Evolutionary conservation across 2,888 invertebrate species (phyloP).

Genomic region (Heliconius cydno): DNA sequence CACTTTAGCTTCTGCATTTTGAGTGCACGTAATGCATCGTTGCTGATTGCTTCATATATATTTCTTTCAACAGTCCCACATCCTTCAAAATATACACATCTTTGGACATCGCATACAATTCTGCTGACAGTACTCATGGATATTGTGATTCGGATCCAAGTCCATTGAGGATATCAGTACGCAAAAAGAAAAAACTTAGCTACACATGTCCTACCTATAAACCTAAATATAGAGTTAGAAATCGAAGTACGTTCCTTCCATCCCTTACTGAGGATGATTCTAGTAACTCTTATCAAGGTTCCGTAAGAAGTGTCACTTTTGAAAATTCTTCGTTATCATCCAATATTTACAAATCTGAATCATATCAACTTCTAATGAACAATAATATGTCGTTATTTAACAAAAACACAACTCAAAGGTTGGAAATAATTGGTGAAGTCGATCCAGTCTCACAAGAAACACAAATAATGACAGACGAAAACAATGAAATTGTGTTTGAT

Average conservation of each 20-base stretch:
- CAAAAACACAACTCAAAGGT: slow-evolving; percentile 45
- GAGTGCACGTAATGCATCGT: slow-evolving; percentile 30
- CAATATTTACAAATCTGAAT: slow-evolving; percentile 67
- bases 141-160: slow-evolving; percentile 71
- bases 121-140: slow-evolving; percentile 68
- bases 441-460: slow-evolving; percentile 43
- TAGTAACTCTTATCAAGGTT: slow-evolving; percentile 56
- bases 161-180: slow-evolving; percentile 52
- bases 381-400: slow-evolving; percentile 33
- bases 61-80: slow-evolving; percentile 58
- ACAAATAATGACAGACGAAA: slow-evolving; percentile 37
- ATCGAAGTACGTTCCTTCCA: slow-evolving; percentile 23
- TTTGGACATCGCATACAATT: slow-evolving; percentile 53
- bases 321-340: slow-evolving; percentile 58
- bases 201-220: slow-evolving; percentile 32
- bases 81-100: slow-evolving; percentile 51
- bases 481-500: slow-evolving; percentile 25
- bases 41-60: slow-evolving; percentile 41
- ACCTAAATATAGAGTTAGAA: slow-evolving; percentile 20
- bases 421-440: slow-evolving; percentile 64
- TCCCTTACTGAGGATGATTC: slow-evolving; percentile 58
- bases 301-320: slow-evolving; percentile 47
- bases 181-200: slow-evolving; percentile 57
- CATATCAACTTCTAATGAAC: slow-evolving; percentile 66
- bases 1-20: slow-evolving; percentile 49